These are phyloP conservation scores for Python bivittatus DNA, from an alignment of 2,113 vertebrate genomes.

Conservation along the genomic window DNA sequence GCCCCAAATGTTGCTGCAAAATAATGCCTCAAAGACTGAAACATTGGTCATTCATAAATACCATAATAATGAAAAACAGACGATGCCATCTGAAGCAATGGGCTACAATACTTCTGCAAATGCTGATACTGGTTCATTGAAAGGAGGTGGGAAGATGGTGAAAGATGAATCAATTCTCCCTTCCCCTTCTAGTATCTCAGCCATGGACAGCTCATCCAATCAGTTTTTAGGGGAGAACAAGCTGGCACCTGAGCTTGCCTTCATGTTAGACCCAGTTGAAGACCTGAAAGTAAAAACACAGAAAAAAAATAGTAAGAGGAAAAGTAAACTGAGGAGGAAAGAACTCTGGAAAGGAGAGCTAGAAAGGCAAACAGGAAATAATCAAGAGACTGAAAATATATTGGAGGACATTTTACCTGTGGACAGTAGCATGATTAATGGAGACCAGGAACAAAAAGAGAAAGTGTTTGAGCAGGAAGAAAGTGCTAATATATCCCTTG, in stretches of 20 bases:
- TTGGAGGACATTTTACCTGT: neutral
- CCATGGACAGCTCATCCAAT: rapidly evolving
- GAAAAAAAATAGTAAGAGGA: neutral
- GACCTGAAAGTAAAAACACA: rapidly evolving
- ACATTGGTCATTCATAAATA: neutral
- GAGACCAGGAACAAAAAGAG: constrained; percentile 25
- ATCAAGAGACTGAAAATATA: neutral
- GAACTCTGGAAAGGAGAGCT: rapidly evolving
- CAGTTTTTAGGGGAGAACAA: neutral
- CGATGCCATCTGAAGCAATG: rapidly evolving
- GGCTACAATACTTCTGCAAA: rapidly evolving
- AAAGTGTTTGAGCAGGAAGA: constrained; percentile 27
- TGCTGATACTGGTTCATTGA: rapidly evolving
- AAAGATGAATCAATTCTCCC: neutral
- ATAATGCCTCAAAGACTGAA: constrained; percentile 27
- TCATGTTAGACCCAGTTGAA: neutral
- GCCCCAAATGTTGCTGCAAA: neutral
- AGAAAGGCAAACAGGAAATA: neutral
- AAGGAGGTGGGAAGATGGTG: rapidly evolving
- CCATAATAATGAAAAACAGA: constrained; percentile 27
- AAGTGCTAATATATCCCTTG: constrained; percentile 29
- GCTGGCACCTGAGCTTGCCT: neutral
- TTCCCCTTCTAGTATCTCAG: neutral
- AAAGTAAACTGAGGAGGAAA: constrained; percentile 14
- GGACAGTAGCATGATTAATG: rapidly evolving